Percentiles rank a stretch among this genome's conserved stretches.
These are phyloP conservation scores for Cheiracanthium punctorium DNA, from an alignment of 2,888 invertebrate species.

Conservation along the genomic window DNA sequence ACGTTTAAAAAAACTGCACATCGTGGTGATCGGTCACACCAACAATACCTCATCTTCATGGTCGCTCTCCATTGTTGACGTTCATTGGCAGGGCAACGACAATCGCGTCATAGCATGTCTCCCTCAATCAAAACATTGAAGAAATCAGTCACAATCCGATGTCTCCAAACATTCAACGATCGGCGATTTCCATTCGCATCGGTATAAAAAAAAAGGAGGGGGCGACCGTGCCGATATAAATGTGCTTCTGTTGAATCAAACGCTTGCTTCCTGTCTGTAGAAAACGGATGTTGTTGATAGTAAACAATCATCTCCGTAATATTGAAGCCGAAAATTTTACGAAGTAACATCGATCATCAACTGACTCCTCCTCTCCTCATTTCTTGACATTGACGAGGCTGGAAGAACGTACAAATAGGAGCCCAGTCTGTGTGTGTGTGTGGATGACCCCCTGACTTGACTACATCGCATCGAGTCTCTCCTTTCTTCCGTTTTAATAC, in stretches of 20 bases:
- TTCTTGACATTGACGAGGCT: slow-evolving; percentile 59
- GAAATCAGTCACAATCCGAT: slow-evolving; percentile 8
- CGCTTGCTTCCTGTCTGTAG: slow-evolving; percentile 38
- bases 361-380: slow-evolving; percentile 52
- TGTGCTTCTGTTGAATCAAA: slow-evolving; percentile 40
- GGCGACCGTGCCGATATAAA: neutral
- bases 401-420: slow-evolving; percentile 48
- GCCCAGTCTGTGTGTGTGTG: slow-evolving; percentile 15
- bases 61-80: too few relatives aligned
- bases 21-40: neutral
- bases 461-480: neutral
- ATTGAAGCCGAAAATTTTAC: slow-evolving; percentile 24
- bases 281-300: slow-evolving; percentile 66
- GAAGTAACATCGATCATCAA: slow-evolving; percentile 31
- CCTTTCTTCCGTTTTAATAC: slow-evolving; percentile 50
- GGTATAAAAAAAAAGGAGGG: neutral
- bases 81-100: too few relatives aligned
- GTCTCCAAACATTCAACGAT: neutral
- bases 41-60: neutral
- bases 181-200: neutral
- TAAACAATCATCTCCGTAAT: slow-evolving; percentile 54
- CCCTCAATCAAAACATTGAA: neutral
- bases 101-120: neutral
- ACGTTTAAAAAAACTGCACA: too few relatives aligned
- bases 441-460: slow-evolving; percentile 33